Percentiles rank a stretch among this genome's conserved stretches.
Conservation (phyloP, 2,888 invertebrate genomes). For the Drosophila anceps region DNA sequence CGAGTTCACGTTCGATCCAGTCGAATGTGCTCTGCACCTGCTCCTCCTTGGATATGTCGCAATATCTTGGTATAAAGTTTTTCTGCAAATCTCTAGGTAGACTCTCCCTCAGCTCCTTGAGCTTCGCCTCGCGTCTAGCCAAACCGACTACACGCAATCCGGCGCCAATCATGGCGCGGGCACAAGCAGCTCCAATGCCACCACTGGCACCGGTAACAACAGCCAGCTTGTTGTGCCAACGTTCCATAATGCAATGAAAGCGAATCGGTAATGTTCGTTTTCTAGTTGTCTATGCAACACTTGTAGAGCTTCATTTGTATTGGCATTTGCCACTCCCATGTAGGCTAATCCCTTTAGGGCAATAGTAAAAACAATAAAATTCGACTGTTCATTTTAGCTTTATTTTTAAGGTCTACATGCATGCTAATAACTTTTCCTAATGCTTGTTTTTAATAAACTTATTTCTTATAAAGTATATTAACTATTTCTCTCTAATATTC, state of each 20-base stretch:
- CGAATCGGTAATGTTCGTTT: background rate
- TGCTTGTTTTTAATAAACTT: background rate
- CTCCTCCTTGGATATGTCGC: slow-evolving; percentile 87
- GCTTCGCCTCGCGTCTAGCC: slow-evolving; percentile 86
- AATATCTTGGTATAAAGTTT: slow-evolving; percentile 85
- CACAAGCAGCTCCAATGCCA: slow-evolving; percentile 87
- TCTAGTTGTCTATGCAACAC: slow-evolving; percentile 5
- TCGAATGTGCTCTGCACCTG: slow-evolving; percentile 87
- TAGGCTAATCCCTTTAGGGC: slow-evolving; percentile 40
- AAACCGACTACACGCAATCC: slow-evolving; percentile 87
- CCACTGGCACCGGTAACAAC: slow-evolving; percentile 89
- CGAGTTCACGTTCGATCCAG: slow-evolving; percentile 86
- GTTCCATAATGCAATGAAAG: slow-evolving; percentile 85
- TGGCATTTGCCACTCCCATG: background rate
- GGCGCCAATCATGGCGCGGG: slow-evolving; percentile 85
- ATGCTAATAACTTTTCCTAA: background rate
- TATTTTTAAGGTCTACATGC: slow-evolving; percentile 1
- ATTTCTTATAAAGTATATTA: background rate
- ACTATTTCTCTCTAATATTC: background rate
- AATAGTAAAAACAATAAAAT: background rate
- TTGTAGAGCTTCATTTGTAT: slow-evolving; percentile 37
- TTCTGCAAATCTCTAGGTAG: slow-evolving; percentile 74
- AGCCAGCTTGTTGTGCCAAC: slow-evolving; percentile 88
- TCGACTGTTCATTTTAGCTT: background rate
- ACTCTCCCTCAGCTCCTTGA: slow-evolving; percentile 75